These are phyloP conservation scores for Oreamnos americanus DNA, from an alignment of 2,113 vertebrate species.

Conservation along the genomic window DNA sequence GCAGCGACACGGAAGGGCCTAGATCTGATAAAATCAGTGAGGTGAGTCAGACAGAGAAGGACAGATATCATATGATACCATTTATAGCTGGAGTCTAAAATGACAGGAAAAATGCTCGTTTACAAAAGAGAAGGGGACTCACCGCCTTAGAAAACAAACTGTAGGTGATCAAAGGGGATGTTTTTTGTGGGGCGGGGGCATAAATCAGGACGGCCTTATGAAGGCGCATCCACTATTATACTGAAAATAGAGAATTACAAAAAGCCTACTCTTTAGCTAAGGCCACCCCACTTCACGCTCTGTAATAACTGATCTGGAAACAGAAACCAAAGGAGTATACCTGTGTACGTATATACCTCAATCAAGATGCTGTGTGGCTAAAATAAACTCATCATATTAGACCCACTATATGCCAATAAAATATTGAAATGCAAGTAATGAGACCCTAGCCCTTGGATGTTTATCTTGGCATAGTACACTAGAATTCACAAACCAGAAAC, in stretches of 20 bases:
- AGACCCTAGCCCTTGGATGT: background rate
- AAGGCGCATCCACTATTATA: background rate
- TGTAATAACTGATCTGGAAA: background rate
- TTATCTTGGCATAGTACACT: background rate
- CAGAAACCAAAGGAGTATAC: background rate
- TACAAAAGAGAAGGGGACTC: background rate
- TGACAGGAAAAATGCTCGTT: rapidly evolving
- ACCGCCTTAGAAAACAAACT: background rate
- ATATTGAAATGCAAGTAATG: background rate
- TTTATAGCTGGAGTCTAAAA: background rate
- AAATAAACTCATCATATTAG: background rate
- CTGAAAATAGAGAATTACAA: background rate
- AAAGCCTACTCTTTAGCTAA: background rate
- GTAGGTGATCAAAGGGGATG: background rate
- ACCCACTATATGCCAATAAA: background rate
- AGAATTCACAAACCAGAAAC: background rate
- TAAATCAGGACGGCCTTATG: background rate
- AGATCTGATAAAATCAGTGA: background rate
- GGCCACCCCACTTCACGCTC: background rate
- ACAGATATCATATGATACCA: background rate
- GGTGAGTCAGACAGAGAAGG: background rate
- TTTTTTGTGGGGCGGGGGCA: background rate
- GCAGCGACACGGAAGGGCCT: background rate
- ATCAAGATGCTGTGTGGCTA: background rate
- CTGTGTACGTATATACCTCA: background rate